Conservation (phyloP, 2,888 invertebrate genomes). For the Blera fallax region DNA sequence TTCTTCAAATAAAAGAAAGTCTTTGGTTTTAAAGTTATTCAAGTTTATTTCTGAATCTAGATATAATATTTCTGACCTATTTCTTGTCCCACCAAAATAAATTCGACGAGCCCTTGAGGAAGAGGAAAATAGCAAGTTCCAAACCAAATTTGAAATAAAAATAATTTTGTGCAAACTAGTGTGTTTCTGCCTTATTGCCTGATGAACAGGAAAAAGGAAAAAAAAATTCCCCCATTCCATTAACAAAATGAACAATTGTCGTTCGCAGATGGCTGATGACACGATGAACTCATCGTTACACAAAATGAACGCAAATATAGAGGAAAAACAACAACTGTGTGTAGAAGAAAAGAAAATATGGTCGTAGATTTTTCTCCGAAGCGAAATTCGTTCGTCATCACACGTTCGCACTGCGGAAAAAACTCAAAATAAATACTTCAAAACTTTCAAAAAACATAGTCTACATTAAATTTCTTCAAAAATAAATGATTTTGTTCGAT, state of each 20-base stretch:
- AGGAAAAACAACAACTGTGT: slow-evolving; percentile 68
- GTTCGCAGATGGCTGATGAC: not conserved
- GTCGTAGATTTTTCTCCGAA: slow-evolving; percentile 64
- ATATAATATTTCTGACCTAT: too few species aligned
- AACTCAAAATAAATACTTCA: slow-evolving; percentile 12
- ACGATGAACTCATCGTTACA: slow-evolving; percentile 36
- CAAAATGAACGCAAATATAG: slow-evolving; percentile 50
- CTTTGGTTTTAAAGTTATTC: too few species aligned
- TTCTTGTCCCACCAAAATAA: too few species aligned
- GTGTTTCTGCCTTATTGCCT: too few species aligned
- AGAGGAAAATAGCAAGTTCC: too few species aligned
- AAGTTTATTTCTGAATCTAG: too few species aligned
- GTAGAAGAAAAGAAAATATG: slow-evolving; percentile 67
- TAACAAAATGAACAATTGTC: not conserved
- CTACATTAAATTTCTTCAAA: slow-evolving; percentile 11
- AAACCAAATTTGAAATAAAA: too few species aligned
- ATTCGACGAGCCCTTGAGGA: too few species aligned
- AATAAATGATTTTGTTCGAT: slow-evolving; percentile 9
- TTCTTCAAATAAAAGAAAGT: too few species aligned
- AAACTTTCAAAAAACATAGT: slow-evolving; percentile 23
- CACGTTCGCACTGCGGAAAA: slow-evolving; percentile 48
- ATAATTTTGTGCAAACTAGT: too few species aligned
- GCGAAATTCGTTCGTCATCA: slow-evolving; percentile 66
- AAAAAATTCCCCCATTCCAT: not conserved
- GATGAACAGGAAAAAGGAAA: too few species aligned